Evolutionary conservation across 2,888 invertebrate genomes (phyloP).

Genomic region (Atethmia centrago): DNA sequence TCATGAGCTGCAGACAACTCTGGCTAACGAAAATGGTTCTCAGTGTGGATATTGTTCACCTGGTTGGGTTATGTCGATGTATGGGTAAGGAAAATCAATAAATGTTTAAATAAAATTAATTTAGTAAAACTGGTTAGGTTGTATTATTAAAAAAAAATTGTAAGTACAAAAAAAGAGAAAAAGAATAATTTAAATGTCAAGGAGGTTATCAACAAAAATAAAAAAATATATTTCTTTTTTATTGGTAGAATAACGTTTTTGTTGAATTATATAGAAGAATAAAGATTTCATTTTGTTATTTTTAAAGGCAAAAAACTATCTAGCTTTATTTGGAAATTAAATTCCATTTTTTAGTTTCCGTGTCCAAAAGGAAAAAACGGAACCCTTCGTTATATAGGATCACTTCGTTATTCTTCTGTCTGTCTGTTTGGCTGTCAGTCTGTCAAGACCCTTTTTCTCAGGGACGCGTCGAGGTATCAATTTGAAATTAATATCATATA

Average conservation of each 20-base stretch:
- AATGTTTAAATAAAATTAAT: neutral
- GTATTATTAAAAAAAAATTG: neutral
- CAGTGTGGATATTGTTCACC: conserved; percentile 94
- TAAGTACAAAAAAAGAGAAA: neutral
- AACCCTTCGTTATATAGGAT: too few species aligned
- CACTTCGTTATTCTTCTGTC: too few species aligned
- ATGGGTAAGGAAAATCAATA: conserved; percentile 82
- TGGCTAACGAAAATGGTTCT: conserved; percentile 91
- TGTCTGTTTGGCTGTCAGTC: too few species aligned
- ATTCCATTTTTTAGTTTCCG: too few species aligned
- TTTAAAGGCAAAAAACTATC: too few species aligned
- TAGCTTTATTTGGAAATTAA: too few species aligned
- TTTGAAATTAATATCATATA: too few species aligned
- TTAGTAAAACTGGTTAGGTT: neutral
- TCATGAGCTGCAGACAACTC: conserved; percentile 91
- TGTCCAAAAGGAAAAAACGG: too few species aligned
- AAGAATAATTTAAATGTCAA: neutral
- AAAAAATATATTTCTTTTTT: neutral
- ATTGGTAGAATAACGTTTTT: neutral
- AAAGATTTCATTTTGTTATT: too few species aligned
- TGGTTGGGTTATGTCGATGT: conserved; percentile 94
- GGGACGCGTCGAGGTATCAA: too few species aligned
- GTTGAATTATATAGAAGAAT: neutral
- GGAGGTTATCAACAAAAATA: neutral
- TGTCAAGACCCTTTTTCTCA: too few species aligned